These are phyloP conservation scores for Cichlasoma orientale DNA, from an alignment of 2,797 vertebrate genomes.

Conservation along the genomic window DNA sequence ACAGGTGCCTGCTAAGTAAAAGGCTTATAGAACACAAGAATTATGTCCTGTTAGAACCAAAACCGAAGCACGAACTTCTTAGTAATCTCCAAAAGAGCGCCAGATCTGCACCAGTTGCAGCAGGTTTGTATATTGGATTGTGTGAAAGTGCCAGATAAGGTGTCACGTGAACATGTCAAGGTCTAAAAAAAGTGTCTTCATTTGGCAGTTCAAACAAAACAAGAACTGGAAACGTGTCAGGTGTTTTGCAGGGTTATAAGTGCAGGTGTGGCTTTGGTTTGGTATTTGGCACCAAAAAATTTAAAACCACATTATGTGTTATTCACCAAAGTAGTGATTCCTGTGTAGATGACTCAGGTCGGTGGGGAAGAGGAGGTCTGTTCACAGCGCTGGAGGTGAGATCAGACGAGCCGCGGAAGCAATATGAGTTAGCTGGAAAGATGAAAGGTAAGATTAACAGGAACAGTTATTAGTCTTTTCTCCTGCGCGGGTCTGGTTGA, in stretches of 20 bases:
- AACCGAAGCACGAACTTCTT: not conserved
- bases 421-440: slow-evolving; percentile 89
- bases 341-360: slow-evolving; percentile 88
- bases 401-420: slow-evolving; percentile 86
- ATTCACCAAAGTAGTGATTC: not conserved
- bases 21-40: not conserved
- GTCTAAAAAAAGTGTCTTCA: not conserved
- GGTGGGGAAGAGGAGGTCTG: slow-evolving; percentile 91
- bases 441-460: slow-evolving; percentile 87
- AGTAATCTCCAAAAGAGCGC: not conserved
- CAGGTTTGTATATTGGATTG: not conserved
- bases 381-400: slow-evolving; percentile 90
- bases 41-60: too few species aligned
- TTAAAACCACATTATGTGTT: not conserved
- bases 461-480: not conserved
- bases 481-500: not conserved
- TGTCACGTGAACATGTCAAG: not conserved
- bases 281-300: not conserved
- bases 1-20: not conserved
- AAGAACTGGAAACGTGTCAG: not conserved
- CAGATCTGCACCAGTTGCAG: not conserved
- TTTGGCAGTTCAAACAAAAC: not conserved
- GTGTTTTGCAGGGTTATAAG: not conserved
- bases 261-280: not conserved
- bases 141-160: not conserved